phyloP scores from a whole-genome alignment of 2,113 vertebrate genomes.

The Centropus unirufus region DNA sequence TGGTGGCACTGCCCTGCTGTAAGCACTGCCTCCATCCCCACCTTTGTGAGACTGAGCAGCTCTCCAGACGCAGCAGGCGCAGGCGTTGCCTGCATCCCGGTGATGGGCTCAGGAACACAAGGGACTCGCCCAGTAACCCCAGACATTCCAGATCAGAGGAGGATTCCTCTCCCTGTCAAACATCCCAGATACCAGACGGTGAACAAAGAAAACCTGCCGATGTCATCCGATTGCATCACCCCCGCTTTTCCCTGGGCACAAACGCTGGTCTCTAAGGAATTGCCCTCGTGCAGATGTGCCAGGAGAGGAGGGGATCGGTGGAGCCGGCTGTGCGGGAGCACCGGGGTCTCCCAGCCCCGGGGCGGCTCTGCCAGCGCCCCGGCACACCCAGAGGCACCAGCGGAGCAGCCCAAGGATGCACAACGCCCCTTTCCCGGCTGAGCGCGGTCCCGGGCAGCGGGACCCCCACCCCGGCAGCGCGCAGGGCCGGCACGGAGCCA shows the following conservation, averaged over 20 bases:
- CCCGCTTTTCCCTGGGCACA: neutral
- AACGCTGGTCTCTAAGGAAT: neutral
- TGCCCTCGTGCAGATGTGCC: too few species aligned
- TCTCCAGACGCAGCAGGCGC: neutral
- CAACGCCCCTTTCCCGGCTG: too few species aligned
- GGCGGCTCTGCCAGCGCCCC: too few species aligned
- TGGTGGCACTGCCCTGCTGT: neutral
- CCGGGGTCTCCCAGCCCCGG: too few species aligned
- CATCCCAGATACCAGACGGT: neutral
- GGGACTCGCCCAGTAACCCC: neutral
- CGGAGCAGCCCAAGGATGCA: too few species aligned
- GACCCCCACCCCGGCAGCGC: too few species aligned
- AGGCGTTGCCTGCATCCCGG: neutral
- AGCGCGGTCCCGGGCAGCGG: too few species aligned
- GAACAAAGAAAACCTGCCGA: neutral
- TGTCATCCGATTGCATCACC: slow-evolving; percentile 33
- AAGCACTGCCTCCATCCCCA: neutral
- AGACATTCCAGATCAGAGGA: neutral
- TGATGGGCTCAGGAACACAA: neutral
- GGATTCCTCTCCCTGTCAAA: neutral
- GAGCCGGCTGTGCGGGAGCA: too few species aligned
- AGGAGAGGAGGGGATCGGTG: too few species aligned
- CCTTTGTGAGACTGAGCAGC: neutral
- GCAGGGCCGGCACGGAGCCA: neutral
- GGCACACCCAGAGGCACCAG: too few species aligned